Evolutionary conservation across 1,140 invertebrate species (phyloP).

Genomic region (Drosophila hydei): DNA sequence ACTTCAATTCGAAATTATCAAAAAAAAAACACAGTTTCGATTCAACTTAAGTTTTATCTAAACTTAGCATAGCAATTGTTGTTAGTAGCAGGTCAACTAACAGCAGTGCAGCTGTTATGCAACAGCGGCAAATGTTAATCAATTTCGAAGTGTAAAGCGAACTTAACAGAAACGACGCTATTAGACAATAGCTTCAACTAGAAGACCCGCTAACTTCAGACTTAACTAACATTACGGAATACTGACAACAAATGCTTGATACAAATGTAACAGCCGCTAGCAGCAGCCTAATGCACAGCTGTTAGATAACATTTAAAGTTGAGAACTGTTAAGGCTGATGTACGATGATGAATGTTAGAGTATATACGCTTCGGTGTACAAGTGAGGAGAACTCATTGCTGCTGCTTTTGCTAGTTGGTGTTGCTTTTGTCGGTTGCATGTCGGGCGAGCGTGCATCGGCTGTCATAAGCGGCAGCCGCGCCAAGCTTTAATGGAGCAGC

Average conservation of each 20-base stretch:
- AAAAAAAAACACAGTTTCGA: no score
- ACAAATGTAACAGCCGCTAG: no score
- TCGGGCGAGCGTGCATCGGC: slow-evolving; percentile 47
- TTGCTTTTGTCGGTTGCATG: slow-evolving; percentile 43
- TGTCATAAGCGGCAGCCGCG: slow-evolving; percentile 49
- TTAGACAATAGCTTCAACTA: no score
- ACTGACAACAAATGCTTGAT: no score
- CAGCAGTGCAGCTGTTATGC: no score
- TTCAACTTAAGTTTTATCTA: not conserved
- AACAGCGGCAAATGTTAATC: not conserved
- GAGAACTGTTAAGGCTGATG: not conserved
- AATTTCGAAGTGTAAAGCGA: no score
- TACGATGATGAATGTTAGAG: not conserved
- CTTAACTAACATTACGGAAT: no score
- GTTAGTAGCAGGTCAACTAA: not conserved
- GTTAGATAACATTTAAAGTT: no score
- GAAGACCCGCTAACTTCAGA: no score
- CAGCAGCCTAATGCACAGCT: no score
- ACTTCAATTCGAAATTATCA: no score
- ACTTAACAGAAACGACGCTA: no score
- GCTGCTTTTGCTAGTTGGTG: slow-evolving; percentile 32
- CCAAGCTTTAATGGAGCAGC: slow-evolving; percentile 67
- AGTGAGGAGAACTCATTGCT: not conserved
- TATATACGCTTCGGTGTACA: slow-evolving; percentile 10
- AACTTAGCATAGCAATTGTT: not conserved